Conservation (phyloP, 2,113 vertebrate genomes). For the Pithys albifrons region DNA sequence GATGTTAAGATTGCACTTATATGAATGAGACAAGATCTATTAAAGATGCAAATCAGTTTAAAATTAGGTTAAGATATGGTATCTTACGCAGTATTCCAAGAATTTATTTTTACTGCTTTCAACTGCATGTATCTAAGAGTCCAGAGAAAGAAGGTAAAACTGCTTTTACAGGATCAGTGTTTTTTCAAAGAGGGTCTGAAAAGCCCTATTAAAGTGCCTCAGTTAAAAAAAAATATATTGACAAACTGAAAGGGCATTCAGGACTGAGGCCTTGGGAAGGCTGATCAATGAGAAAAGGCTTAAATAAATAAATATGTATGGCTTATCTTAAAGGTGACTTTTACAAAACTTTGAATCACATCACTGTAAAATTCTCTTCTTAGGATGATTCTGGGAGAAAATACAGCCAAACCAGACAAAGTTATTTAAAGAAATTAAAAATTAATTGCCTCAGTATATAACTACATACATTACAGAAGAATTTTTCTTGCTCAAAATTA, state of each 20-base stretch:
- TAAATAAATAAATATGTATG: conserved; percentile 62
- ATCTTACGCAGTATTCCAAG: background rate
- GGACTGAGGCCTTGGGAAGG: conserved; percentile 3
- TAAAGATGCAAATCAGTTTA: background rate
- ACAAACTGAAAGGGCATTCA: conserved; percentile 39
- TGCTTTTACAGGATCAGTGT: background rate
- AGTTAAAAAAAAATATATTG: background rate
- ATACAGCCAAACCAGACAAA: background rate
- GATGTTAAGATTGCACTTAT: background rate
- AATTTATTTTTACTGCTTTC: background rate
- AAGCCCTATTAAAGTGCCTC: background rate
- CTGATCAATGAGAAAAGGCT: conserved; percentile 52
- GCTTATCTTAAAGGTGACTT: conserved; percentile 38
- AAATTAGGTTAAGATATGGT: background rate
- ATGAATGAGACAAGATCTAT: background rate
- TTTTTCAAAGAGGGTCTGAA: background rate
- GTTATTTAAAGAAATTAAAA: background rate
- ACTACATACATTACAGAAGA: background rate
- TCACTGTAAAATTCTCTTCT: background rate
- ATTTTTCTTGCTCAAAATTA: background rate
- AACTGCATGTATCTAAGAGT: background rate
- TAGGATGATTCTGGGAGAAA: background rate
- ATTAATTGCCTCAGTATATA: background rate
- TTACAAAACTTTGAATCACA: background rate
- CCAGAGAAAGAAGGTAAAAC: background rate